These are phyloP conservation scores for Sternotherus odoratus DNA, from an alignment of 2,797 vertebrate species.

Conservation along the genomic window DNA sequence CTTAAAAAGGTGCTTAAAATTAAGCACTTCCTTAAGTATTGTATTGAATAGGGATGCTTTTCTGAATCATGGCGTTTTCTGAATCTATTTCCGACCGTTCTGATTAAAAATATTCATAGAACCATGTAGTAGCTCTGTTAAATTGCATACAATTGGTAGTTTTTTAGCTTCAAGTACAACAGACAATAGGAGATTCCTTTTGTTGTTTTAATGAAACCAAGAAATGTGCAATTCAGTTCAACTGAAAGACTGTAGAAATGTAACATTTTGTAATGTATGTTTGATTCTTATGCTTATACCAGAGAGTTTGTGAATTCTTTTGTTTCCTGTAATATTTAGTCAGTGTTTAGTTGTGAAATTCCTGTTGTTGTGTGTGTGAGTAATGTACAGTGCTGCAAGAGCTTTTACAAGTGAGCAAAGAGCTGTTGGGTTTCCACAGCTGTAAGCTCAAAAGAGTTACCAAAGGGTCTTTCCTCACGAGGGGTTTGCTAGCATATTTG, in stretches of 20 bases:
- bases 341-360: constrained; percentile 16
- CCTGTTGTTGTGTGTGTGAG: constrained; percentile 25
- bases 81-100: neutral
- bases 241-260: neutral
- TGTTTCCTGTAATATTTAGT: constrained; percentile 21
- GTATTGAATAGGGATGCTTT: neutral
- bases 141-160: neutral
- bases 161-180: neutral
- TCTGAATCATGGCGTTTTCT: neutral
- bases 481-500: neutral
- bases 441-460: constrained; percentile 23
- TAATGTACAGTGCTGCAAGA: constrained; percentile 37
- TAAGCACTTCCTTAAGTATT: neutral
- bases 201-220: neutral
- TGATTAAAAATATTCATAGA: neutral
- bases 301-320: neutral
- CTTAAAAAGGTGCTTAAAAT: neutral
- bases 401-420: constrained; percentile 42
- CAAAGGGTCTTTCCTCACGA: neutral
- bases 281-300: neutral
- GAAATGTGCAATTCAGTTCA: neutral
- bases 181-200: neutral
- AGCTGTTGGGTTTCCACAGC: neutral
- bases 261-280: neutral
- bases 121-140: neutral